Evolutionary conservation across 2,797 vertebrate genomes (phyloP), one percentile per base, ranked within the genome.

Genomic region (Gadopsis marmoratus): DNA sequence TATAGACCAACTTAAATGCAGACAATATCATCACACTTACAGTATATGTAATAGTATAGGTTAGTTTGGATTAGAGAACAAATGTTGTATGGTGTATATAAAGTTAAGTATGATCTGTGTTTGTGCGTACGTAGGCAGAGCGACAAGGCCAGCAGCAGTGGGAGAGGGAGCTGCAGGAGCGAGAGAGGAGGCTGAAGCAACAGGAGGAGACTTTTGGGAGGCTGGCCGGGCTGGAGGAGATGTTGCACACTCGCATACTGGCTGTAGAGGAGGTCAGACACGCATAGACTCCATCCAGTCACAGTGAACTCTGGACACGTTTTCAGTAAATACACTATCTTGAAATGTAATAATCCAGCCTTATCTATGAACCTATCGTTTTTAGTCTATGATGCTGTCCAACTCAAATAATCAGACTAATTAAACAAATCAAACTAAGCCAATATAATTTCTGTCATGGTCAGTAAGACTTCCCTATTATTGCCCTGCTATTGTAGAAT

Each of bases 191-290:
- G 55, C 78, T 98, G 66, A 93, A 95, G 65, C 95, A 91, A 85
- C 94, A 94, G 39, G 95, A 96, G 90, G 86, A 90, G 76, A 93
- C 95, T 74, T 90, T 96, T 80, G 91, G 88, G 78, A 95, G 93
- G 86, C 94, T 97, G 78, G 87, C 86, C 48, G 89, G 80, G 4
- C 90, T 96, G n/a, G 96, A 97, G 77, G 95, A 96, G 79, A 94
- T 95, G 74, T 88, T 96, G 59, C 88, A 92, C 3, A 60, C 54
- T 56, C 68, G n/a, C 14, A 78, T 91, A n/a, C 58, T 74, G 14
- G 50, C 70, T 48, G 39, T 86, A 60, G 84, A 94, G 72, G 89
- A 93, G 93, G 94, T 93, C 54, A 79, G 79, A 43, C 26, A 45
- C 31, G 45, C 17, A 33, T 0, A 12, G 1, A 45, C 11, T 31